Percentiles rank a stretch among this genome's conserved stretches.
phyloP scores from a whole-genome alignment of 2,113 vertebrate genomes.

The Bufo gargarizans region DNA sequence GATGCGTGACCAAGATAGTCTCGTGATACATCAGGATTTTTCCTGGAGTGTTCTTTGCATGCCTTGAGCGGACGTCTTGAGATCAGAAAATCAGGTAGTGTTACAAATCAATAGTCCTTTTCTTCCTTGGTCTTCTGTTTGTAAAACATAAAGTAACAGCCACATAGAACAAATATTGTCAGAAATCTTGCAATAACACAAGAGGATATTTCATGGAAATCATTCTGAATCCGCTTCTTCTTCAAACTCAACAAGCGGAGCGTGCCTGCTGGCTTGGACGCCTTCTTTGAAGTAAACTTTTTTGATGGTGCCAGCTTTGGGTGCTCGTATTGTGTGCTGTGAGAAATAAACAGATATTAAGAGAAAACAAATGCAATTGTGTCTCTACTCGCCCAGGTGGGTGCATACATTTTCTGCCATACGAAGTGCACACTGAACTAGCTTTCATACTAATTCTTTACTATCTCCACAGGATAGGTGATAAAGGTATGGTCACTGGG shows the following conservation, averaged over 20 bases:
- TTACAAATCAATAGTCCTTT: neutral
- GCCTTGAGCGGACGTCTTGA: neutral
- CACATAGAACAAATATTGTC: neutral
- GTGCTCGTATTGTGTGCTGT: slow-evolving; percentile 90
- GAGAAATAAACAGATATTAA: slow-evolving; percentile 54
- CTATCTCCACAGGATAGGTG: no score
- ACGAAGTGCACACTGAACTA: no score
- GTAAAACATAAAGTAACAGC: neutral
- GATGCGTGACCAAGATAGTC: no score
- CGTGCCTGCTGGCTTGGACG: slow-evolving; percentile 85
- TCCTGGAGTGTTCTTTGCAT: no score
- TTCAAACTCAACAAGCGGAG: slow-evolving; percentile 81
- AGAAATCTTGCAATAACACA: slow-evolving; percentile 36
- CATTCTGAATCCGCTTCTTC: slow-evolving; percentile 71
- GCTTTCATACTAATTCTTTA: no score
- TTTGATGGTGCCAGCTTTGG: slow-evolving; percentile 86
- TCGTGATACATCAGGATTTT: no score
- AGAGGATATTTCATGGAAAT: slow-evolving; percentile 55
- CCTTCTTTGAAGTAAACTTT: slow-evolving; percentile 90
- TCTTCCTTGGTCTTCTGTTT: neutral
- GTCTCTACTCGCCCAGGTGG: no score
- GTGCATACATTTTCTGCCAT: no score
- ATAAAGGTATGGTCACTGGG: no score
- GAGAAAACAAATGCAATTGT: no score
- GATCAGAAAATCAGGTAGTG: neutral